A percentile compares a stretch with the other conserved stretches of the same genome.
phyloP scores from a whole-genome alignment of 2,113 vertebrate genomes.

The rat (Rattus norvegicus) region GRCr8 NC_086032.1:99209501-99210000 shows the following conservation, averaged over 20 bases:
- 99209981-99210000: background rate
- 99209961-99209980: background rate
- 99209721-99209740: slow-evolving; percentile 57
- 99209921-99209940: background rate
- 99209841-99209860: slow-evolving; percentile 77
- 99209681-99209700: slow-evolving; percentile 67
- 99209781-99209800: slow-evolving; percentile 73
- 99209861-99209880: background rate
- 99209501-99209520: background rate
- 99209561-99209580: slow-evolving; percentile 36
- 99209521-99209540: slow-evolving; percentile 1
- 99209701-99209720: slow-evolving; percentile 75
- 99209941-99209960: background rate
- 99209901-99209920: background rate
- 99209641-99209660: slow-evolving; percentile 49
- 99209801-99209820: slow-evolving; percentile 73
- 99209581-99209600: slow-evolving; percentile 48
- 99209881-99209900: slow-evolving; percentile 12
- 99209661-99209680: slow-evolving; percentile 69
- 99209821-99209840: slow-evolving; percentile 64
- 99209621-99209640: slow-evolving; percentile 70
- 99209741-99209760: slow-evolving; percentile 75
- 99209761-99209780: slow-evolving; percentile 73
- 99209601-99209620: slow-evolving; percentile 56
- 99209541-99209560: background rate